Conservation (phyloP, 2,797 vertebrate species). For the Tympanoctomys barrerae region DNA sequence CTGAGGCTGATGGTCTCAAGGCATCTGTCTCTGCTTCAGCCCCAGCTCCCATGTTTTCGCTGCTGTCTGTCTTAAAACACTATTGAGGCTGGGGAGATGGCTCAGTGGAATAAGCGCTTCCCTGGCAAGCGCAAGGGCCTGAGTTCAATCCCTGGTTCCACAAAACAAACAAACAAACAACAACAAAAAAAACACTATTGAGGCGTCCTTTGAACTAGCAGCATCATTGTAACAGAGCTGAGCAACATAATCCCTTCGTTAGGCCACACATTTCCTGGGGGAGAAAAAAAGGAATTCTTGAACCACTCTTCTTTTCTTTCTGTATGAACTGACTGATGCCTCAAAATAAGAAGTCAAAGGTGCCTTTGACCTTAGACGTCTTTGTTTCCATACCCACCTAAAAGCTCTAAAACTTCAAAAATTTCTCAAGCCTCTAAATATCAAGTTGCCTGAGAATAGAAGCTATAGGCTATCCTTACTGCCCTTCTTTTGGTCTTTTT, state of each 20-base stretch:
- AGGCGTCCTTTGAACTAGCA: neutral
- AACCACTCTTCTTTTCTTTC: neutral
- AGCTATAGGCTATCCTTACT: neutral
- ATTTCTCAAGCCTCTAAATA: neutral
- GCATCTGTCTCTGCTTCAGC: neutral
- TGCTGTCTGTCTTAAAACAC: neutral
- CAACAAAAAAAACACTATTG: neutral
- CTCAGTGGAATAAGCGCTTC: too few species aligned
- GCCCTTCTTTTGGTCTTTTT: constrained; percentile 12
- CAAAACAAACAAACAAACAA: too few species aligned
- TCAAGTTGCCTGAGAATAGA: constrained; percentile 5
- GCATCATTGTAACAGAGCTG: neutral
- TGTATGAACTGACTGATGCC: neutral
- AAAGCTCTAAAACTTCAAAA: constrained; percentile 40
- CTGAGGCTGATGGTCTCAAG: neutral
- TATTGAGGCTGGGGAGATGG: neutral
- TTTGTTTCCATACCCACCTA: neutral
- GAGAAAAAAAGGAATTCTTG: constrained; percentile 5
- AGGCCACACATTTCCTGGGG: neutral
- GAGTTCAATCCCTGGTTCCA: too few species aligned
- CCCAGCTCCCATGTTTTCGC: neutral
- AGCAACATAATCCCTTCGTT: neutral
- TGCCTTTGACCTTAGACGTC: neutral
- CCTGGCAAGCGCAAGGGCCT: too few species aligned
- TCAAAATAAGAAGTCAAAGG: constrained; percentile 9